Base-by-base conservation (phyloP, 2,888 invertebrate species). In the Epirrita christyi region DNA sequence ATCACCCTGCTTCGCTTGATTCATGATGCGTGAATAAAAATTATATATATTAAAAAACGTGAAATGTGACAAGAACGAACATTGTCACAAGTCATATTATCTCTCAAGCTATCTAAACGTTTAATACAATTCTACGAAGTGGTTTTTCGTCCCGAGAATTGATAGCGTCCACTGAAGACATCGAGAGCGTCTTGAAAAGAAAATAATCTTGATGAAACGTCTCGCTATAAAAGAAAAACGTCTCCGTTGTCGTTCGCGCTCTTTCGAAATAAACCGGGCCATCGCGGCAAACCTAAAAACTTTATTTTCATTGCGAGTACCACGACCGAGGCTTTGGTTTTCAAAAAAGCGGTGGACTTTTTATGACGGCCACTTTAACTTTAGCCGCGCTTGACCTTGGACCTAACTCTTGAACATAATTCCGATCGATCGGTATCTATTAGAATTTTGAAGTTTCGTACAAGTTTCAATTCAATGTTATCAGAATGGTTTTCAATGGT, bases 141-240 rank as follows among this genome's bases (percentile, higher is more conserved):
- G 60, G 61, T 57, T 58, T 59, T 51, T 66, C 63, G 67, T 73
- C 60, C 54, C 61, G 71, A 73, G 73, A 79, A 79, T 80, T 78
- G 80, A 81, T 81, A 80, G 74, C 80, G 72, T 76, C 78, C 75
- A 64, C 66, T 42, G 72, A 70, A 67, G 67, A 65, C 72, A 76
- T 79, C 78, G 75, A 76, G 78, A 77, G 69, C 74, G 76, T 69
- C 78, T 77, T 80, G 78, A 77, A 83, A 80, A 81, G 81, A 81
- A 83, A 85, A 85, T 85, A 85, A 87, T 86, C 86, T 87, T 83
- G 84, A 86, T 87, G 83, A 81, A 86, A 88, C 78, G 81, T 82
- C 81, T 72, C 65, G 77, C 82, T 78, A 80, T 85, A 86, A 84
- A 86, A 78, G 72, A 75, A 68, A 72, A 79, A 80, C 72, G 80